Conservation (phyloP, 2,797 vertebrate genomes). For the Alauda arvensis region DNA sequence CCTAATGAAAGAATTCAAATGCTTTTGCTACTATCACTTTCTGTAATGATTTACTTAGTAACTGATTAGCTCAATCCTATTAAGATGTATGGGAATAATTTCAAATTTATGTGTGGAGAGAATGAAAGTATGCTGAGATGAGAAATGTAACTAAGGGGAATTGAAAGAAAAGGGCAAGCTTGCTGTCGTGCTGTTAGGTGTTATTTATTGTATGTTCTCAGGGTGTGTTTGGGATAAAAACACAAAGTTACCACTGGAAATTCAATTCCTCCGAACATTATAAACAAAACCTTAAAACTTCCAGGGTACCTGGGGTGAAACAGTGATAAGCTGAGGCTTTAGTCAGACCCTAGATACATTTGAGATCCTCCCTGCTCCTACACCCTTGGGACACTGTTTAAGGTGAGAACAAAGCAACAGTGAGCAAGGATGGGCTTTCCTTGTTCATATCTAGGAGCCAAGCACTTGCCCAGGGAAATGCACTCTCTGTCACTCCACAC, state of each 20-base stretch:
- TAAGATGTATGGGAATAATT: neutral
- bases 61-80: conserved; percentile 2
- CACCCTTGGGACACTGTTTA: neutral
- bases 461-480: neutral
- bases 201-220: neutral
- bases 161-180: neutral
- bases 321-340: neutral
- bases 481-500: rapidly evolving
- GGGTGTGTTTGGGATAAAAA: neutral
- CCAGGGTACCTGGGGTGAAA: neutral
- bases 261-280: neutral
- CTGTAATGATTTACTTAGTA: neutral
- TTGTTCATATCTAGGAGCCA: neutral
- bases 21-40: conserved; percentile 7
- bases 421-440: neutral
- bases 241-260: neutral
- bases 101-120: neutral
- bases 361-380: neutral
- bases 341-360: neutral
- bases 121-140: neutral
- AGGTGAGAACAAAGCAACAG: neutral
- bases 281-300: neutral
- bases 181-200: neutral
- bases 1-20: conserved; percentile 10
- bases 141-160: neutral